These are phyloP conservation scores for Drosophila tripunctata DNA, from an alignment of 2,888 invertebrate genomes.

Conservation along the genomic window DNA sequence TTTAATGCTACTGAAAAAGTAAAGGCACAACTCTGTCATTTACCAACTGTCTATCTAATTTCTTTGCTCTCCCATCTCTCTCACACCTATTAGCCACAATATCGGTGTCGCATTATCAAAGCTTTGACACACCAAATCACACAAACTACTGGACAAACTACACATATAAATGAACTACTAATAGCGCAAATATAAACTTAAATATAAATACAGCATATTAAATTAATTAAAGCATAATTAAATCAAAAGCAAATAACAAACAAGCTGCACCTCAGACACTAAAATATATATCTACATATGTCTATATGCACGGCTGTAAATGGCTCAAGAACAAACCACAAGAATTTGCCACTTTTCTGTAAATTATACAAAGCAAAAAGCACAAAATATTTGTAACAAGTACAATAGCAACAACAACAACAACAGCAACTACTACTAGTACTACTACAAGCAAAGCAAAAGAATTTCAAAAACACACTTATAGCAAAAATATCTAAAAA, in stretches of 20 bases:
- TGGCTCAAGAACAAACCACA: constrained; percentile 22
- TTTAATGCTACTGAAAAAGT: no score
- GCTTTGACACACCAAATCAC: constrained; percentile 82
- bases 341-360: constrained; percentile 27
- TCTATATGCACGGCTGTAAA: constrained; percentile 42
- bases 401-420: constrained; percentile 39
- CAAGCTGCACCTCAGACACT: constrained; percentile 29
- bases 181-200: constrained; percentile 4
- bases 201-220: constrained; percentile 9
- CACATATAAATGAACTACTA: constrained; percentile 58
- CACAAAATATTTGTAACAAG: constrained; percentile 29
- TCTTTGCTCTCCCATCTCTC: constrained; percentile 64
- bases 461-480: constrained; percentile 35
- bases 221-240: constrained; percentile 23
- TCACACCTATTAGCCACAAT: constrained; percentile 81
- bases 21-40: no score
- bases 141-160: constrained; percentile 82
- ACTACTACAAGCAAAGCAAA: constrained; percentile 29
- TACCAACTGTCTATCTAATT: constrained; percentile 58
- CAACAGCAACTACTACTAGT: constrained; percentile 6
- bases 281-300: neutral
- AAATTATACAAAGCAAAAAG: constrained; percentile 53
- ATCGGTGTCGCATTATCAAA: constrained; percentile 84
- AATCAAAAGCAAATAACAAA: constrained; percentile 24
- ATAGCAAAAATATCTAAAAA: constrained; percentile 19